Evolutionary conservation across 92 coral and sea anemone genomes (phyloP).

Genomic region (Parazoanthus atlanticus): DNA sequence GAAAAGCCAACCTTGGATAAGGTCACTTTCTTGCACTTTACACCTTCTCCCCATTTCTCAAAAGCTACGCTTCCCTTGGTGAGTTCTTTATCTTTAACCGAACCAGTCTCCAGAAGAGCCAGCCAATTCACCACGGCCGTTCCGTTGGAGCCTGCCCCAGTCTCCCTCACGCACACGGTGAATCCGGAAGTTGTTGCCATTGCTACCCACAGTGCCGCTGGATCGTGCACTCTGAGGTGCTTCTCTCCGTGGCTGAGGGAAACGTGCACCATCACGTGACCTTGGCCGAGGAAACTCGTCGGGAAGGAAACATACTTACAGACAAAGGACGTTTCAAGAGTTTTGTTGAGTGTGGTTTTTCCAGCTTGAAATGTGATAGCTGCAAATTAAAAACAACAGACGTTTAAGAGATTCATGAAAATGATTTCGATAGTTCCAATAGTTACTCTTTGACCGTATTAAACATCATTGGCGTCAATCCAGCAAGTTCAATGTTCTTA

Average conservation of each 20-base stretch:
- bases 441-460: neutral
- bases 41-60: neutral
- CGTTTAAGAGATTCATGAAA: neutral
- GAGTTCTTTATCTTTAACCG: constrained; percentile 32
- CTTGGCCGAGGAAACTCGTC: constrained; percentile 32
- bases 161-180: constrained; percentile 47
- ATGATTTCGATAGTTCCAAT: neutral
- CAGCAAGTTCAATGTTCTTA: neutral
- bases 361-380: constrained; percentile 52
- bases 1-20: neutral
- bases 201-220: constrained; percentile 51
- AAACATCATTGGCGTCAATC: neutral
- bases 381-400: neutral
- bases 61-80: neutral
- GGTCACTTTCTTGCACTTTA: constrained; percentile 11
- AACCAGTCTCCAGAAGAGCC: constrained; percentile 42
- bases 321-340: constrained; percentile 37
- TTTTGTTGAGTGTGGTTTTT: constrained; percentile 31
- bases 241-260: constrained; percentile 48
- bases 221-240: constrained; percentile 48
- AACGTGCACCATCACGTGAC: constrained; percentile 32
- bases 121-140: constrained; percentile 54
- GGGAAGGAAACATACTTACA: constrained; percentile 48
- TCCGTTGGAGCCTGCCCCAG: constrained; percentile 45
- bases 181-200: constrained; percentile 49